Conservation (phyloP, 2,113 vertebrate species). For the Osmerus mordax region DNA sequence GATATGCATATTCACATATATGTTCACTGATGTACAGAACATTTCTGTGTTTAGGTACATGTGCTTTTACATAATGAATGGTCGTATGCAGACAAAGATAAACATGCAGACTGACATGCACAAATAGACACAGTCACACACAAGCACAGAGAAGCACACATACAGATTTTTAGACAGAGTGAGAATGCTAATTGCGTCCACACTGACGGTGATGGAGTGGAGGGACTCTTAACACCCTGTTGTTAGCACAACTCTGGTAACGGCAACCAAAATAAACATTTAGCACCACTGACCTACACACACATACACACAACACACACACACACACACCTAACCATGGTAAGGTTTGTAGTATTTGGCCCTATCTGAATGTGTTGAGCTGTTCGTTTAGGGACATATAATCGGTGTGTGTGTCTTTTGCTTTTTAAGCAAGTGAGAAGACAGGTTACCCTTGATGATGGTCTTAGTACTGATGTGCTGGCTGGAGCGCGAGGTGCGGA, state of each 20-base stretch:
- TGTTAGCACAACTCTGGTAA: constrained; percentile 5
- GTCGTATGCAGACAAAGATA: too few species aligned
- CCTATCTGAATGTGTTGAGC: neutral
- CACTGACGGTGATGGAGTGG: constrained; percentile 1
- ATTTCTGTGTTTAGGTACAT: too few species aligned
- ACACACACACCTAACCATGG: neutral
- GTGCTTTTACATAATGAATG: too few species aligned
- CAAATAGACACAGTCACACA: neutral
- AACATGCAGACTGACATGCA: neutral
- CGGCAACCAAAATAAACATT: constrained; percentile 8
- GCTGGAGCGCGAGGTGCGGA: constrained; percentile 37
- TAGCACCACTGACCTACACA: neutral
- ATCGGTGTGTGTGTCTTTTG: neutral
- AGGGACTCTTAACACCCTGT: neutral
- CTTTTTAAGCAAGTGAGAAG: constrained; percentile 26
- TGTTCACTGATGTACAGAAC: too few species aligned
- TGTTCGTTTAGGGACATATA: neutral
- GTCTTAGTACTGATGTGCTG: constrained; percentile 31
- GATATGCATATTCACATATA: too few species aligned
- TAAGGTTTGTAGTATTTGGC: neutral
- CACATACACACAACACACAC: neutral
- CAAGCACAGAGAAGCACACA: neutral
- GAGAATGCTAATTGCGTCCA: neutral
- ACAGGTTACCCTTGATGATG: constrained; percentile 28
- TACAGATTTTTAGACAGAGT: neutral